Percentiles rank a stretch among this genome's conserved stretches.
These are phyloP conservation scores for Pelagia noctiluca DNA, from an alignment of 30 jellyfish, hydroid and myxozoan species.

Conservation along the genomic window DNA sequence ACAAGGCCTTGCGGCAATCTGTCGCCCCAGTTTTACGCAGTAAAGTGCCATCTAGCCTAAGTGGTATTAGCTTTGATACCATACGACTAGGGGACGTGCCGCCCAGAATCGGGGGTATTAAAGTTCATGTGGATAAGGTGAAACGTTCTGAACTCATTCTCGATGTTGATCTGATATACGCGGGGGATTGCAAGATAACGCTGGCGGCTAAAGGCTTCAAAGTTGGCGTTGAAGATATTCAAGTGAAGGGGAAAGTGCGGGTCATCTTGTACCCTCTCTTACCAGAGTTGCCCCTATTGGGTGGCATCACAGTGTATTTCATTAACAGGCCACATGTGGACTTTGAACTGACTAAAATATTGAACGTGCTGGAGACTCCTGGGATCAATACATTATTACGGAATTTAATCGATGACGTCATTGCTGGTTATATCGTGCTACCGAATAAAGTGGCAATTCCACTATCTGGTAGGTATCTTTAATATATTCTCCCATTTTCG, in stretches of 20 bases:
- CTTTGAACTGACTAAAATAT: conserved; percentile 67
- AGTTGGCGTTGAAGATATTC: conserved; percentile 77
- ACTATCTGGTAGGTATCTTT: conserved; percentile 47
- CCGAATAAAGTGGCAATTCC: conserved; percentile 71
- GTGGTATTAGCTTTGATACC: conserved; percentile 72
- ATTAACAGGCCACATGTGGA: conserved; percentile 69
- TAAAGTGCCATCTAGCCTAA: conserved; percentile 67
- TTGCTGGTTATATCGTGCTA: conserved; percentile 70
- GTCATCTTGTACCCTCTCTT: conserved; percentile 59
- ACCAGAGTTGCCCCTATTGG: conserved; percentile 72
- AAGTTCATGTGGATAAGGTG: conserved; percentile 52
- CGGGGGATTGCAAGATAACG: conserved; percentile 76
- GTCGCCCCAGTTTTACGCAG: conserved; percentile 71
- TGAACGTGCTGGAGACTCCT: conserved; percentile 80
- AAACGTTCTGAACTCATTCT: conserved; percentile 71
- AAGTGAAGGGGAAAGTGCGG: conserved; percentile 74
- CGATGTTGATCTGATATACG: conserved; percentile 70
- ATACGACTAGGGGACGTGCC: conserved; percentile 75
- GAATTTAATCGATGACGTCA: conserved; percentile 52
- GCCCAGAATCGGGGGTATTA: conserved; percentile 80
- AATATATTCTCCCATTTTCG: no score
- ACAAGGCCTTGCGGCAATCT: conserved; percentile 43
- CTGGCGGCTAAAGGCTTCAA: conserved; percentile 68
- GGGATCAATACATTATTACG: conserved; percentile 62
- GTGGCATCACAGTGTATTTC: conserved; percentile 73